These are phyloP conservation scores for Ecdyonurus torrentis DNA, from an alignment of 2,888 invertebrate species.

Conservation along the genomic window DNA sequence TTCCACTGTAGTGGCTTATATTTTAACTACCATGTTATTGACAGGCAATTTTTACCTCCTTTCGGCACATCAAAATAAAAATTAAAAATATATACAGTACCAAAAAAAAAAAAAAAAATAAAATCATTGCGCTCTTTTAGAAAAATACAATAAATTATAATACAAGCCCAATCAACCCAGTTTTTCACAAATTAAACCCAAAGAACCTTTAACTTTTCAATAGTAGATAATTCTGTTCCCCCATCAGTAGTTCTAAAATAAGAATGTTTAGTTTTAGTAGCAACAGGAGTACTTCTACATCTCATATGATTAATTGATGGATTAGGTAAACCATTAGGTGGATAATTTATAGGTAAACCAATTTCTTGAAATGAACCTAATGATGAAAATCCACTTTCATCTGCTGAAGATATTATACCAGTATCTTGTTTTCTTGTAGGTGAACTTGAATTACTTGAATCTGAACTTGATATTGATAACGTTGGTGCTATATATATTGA, in stretches of 20 bases:
- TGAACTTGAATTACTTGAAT: background rate
- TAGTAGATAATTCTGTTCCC: background rate
- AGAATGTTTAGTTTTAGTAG: background rate
- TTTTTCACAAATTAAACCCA: background rate
- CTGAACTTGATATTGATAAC: background rate
- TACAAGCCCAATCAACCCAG: no score
- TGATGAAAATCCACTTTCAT: background rate
- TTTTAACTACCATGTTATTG: no score
- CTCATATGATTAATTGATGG: background rate
- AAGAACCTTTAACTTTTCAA: background rate
- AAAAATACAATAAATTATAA: no score
- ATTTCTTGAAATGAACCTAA: background rate
- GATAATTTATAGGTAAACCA: background rate
- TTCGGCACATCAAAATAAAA: no score
- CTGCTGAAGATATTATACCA: background rate
- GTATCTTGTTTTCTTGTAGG: background rate
- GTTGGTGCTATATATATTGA: background rate
- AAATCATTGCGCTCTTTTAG: no score
- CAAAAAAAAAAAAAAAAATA: no score
- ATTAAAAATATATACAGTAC: no score
- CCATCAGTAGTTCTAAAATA: background rate
- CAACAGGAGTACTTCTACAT: background rate
- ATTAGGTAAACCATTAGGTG: background rate
- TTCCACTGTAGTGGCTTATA: no score
- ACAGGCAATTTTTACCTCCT: no score